These are phyloP conservation scores for Emydoidea blandingii DNA, from an alignment of 2,797 vertebrate genomes.

Conservation along the genomic window DNA sequence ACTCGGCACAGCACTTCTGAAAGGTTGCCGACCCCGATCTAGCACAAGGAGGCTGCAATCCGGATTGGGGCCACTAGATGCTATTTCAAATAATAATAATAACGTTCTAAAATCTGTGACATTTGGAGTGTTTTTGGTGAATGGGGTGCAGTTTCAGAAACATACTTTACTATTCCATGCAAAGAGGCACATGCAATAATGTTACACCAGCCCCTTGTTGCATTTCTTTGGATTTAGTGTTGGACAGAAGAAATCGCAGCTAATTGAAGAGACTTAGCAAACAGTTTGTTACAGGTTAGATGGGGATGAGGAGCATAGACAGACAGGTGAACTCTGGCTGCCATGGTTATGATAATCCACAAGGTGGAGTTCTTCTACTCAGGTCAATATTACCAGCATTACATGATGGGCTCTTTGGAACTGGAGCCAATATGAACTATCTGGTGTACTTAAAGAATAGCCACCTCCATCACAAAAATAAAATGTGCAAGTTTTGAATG, in stretches of 20 bases:
- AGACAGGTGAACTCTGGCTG: not conserved
- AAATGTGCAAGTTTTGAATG: not conserved
- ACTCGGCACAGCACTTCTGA: too few species aligned
- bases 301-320: accelerated
- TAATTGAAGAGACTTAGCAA: not conserved
- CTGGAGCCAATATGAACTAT: not conserved
- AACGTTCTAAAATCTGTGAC: not conserved
- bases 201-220: not conserved
- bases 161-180: accelerated
- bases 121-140: accelerated
- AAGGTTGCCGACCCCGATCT: too few species aligned
- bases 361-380: not conserved
- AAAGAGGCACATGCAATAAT: accelerated
- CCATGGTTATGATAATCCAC: not conserved
- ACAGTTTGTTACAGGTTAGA: not conserved
- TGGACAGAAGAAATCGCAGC: not conserved
- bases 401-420: not conserved
- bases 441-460: not conserved
- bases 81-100: not conserved
- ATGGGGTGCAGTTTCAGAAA: not conserved
- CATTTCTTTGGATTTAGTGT: not conserved
- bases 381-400: not conserved
- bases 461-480: not conserved
- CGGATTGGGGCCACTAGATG: not conserved
- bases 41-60: not conserved